A percentile compares a stretch with the other conserved stretches of the same genome.
Conservation (phyloP, 1,140 invertebrate genomes). For the Aphelenchoides avenae region DNA sequence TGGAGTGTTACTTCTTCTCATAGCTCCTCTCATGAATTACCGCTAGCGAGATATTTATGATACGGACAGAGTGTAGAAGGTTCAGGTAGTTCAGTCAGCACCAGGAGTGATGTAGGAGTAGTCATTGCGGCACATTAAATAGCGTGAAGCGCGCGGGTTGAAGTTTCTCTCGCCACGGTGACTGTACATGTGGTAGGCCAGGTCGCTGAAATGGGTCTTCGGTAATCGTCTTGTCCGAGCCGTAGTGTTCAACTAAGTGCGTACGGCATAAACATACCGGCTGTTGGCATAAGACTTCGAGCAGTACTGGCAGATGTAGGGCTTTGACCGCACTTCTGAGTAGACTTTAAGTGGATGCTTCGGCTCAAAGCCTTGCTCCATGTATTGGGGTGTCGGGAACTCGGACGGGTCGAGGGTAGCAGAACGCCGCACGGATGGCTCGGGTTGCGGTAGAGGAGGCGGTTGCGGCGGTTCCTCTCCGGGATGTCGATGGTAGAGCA, state of each 20-base stretch:
- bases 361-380: constrained; percentile 52
- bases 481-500: constrained; percentile 57
- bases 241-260: background rate
- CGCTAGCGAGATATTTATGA: constrained; percentile 5
- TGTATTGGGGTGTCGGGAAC: constrained; percentile 51
- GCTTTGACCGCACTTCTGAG: constrained; percentile 54
- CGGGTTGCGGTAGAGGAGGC: background rate
- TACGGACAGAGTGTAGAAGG: background rate
- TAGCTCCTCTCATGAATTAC: too few species aligned
- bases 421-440: background rate
- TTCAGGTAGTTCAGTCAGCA: constrained; percentile 13
- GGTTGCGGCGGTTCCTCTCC: constrained; percentile 39
- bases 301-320: constrained; percentile 59
- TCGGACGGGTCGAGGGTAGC: constrained; percentile 37
- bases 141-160: constrained; percentile 55
- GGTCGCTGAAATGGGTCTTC: constrained; percentile 24
- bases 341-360: constrained; percentile 50
- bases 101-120: constrained; percentile 33
- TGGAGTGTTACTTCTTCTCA: too few species aligned
- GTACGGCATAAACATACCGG: constrained; percentile 29
- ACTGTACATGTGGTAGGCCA: constrained; percentile 58
- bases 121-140: constrained; percentile 49
- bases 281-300: constrained; percentile 57
- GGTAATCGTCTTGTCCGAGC: background rate
- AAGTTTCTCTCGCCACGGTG: constrained; percentile 54